phyloP scores from a whole-genome alignment of 1,140 invertebrate species.

The Hylyphantes graminicola region DNA sequence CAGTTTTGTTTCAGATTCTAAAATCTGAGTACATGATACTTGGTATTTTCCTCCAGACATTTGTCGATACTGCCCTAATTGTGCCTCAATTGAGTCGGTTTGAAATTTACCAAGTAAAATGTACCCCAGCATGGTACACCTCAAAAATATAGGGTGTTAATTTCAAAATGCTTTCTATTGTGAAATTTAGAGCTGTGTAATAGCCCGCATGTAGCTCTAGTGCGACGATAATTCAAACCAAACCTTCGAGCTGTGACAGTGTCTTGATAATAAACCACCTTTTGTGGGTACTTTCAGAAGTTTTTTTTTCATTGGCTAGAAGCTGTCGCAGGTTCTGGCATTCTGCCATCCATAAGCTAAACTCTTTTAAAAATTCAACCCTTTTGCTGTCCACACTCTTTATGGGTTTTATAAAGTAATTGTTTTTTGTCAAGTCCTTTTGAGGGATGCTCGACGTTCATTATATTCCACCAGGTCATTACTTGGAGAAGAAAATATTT shows the following conservation, averaged over 20 bases:
- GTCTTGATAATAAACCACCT: background rate
- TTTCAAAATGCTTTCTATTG: background rate
- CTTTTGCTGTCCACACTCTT: background rate
- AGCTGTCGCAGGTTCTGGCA: background rate
- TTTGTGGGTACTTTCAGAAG: background rate
- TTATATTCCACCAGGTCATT: background rate
- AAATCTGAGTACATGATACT: constrained; percentile 5
- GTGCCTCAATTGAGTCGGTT: background rate
- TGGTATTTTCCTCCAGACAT: constrained; percentile 11
- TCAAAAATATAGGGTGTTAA: background rate
- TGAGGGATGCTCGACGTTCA: background rate
- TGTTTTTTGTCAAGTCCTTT: background rate
- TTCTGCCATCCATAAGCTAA: background rate
- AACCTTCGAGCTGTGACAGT: background rate
- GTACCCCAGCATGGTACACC: background rate
- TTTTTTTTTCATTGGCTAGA: background rate
- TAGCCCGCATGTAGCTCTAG: too few species aligned
- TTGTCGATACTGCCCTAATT: background rate
- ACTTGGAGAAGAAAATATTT: background rate
- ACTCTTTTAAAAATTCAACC: background rate
- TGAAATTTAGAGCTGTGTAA: background rate
- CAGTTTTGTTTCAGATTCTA: background rate
- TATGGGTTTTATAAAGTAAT: background rate
- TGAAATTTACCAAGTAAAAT: constrained; percentile 20
- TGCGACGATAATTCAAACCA: too few species aligned